phyloP scores from a whole-genome alignment of 2,888 invertebrate species.

The Tetragonula carbonaria region DNA sequence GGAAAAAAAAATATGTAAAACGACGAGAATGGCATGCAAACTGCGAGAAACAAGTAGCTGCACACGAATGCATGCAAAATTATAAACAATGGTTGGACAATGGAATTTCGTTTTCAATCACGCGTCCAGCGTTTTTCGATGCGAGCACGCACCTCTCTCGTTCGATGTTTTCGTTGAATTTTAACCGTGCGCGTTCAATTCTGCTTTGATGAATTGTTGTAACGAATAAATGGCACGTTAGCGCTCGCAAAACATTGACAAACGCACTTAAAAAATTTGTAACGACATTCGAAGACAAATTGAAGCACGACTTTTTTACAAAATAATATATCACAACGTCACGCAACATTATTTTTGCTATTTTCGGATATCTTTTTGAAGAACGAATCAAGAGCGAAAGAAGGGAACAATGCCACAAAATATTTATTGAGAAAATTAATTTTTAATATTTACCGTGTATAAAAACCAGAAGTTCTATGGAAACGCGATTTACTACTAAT shows the following conservation, averaged over 20 bases:
- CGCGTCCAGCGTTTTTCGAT: not conserved
- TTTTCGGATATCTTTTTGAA: too few species aligned
- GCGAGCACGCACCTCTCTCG: not conserved
- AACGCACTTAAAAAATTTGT: not conserved
- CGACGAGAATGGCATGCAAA: not conserved
- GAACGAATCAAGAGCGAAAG: too few species aligned
- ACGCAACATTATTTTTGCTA: too few species aligned
- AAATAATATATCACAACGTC: not conserved
- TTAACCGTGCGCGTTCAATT: not conserved
- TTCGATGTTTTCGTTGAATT: conserved; percentile 1
- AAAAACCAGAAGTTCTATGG: too few species aligned
- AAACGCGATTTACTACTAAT: too few species aligned
- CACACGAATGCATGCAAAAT: conserved; percentile 1
- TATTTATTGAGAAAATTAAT: too few species aligned
- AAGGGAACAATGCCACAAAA: too few species aligned
- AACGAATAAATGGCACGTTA: not conserved
- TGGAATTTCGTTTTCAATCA: conserved; percentile 30
- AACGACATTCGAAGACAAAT: not conserved
- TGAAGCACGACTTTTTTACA: not conserved
- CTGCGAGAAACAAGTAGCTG: conserved; percentile 18
- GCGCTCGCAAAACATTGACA: not conserved
- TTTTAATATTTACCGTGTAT: too few species aligned
- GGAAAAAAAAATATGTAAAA: not conserved
- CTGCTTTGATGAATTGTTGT: not conserved
- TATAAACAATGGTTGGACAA: not conserved